Conservation (phyloP, 2,113 vertebrate species). For the Crotalus viridis region DNA sequence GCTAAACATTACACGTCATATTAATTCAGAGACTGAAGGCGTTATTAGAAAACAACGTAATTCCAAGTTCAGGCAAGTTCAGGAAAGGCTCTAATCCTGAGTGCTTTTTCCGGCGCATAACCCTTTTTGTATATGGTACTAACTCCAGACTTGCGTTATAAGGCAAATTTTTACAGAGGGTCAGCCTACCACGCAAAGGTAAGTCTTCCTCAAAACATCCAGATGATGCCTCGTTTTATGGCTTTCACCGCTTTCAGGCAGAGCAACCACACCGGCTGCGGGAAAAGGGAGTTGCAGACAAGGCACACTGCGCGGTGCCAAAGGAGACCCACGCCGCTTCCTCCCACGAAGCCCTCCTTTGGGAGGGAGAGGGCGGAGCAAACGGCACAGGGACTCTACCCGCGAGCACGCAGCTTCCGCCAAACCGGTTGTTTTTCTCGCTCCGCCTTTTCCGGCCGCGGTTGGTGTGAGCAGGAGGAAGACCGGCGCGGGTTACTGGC, state of each 20-base stretch:
- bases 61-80: not conserved
- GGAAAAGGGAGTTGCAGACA: not conserved
- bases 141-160: not conserved
- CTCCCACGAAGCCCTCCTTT: not conserved
- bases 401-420: not conserved
- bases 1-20: not conserved
- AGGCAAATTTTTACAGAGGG: not conserved
- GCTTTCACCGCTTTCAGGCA: not conserved
- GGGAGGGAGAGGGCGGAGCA: not conserved
- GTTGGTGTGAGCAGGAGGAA: too few relatives aligned
- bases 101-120: not conserved
- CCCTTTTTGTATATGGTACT: not conserved
- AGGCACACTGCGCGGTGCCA: not conserved
- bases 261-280: not conserved
- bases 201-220: not conserved
- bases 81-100: not conserved
- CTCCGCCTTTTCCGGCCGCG: slow-evolving; percentile 21
- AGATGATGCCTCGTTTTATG: not conserved
- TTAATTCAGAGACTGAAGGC: not conserved
- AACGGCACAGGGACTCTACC: not conserved
- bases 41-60: not conserved
- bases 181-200: not conserved
- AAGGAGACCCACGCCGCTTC: not conserved
- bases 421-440: not conserved
- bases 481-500: not conserved